Evolutionary conservation across 2,888 invertebrate genomes (phyloP).

Genomic region (Aporophyla nigra): DNA sequence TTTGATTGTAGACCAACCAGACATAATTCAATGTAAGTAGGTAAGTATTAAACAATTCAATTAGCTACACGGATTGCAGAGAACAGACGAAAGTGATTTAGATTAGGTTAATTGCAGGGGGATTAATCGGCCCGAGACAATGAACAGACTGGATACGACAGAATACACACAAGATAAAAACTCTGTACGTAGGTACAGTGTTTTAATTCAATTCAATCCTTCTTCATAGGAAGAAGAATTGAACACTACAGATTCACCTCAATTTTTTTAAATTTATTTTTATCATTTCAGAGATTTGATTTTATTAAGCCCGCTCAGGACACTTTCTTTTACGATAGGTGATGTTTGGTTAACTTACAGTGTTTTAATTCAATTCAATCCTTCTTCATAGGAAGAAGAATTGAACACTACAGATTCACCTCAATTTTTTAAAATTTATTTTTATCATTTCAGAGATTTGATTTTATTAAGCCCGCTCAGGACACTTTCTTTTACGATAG

Average conservation of each 20-base stretch:
- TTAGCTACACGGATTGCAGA: neutral
- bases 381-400: neutral
- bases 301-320: neutral
- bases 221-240: neutral
- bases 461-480: neutral
- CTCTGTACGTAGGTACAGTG: too few relatives aligned
- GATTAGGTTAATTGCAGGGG: conserved; percentile 22
- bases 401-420: neutral
- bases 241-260: neutral
- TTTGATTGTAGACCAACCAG: conserved; percentile 10
- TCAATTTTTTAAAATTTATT: neutral
- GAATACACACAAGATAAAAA: neutral
- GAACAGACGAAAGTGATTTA: neutral
- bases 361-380: too few relatives aligned
- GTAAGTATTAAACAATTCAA: conserved; percentile 3
- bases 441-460: neutral
- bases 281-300: neutral
- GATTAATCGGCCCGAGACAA: neutral
- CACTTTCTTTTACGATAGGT: neutral
- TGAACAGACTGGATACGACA: neutral
- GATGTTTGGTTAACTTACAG: too few relatives aligned
- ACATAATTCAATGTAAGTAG: neutral
- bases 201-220: too few relatives aligned
- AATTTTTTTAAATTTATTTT: neutral
- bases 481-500: neutral